Conservation (phyloP, 2,888 invertebrate genomes). For the Aleiodes leptofemur region DNA sequence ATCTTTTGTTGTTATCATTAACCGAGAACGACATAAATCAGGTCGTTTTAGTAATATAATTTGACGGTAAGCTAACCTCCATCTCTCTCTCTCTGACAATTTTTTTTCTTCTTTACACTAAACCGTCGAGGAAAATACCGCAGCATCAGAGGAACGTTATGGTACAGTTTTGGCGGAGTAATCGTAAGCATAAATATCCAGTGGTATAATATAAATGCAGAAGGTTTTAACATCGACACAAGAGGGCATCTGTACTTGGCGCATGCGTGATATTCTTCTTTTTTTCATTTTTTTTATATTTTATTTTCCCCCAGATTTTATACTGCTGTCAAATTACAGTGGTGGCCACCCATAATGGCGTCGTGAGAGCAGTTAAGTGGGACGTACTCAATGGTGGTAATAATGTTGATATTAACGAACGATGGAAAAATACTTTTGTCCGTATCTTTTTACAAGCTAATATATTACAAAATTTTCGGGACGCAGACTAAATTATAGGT, state of each 20-base stretch:
- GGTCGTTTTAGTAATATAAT: slow-evolving; percentile 70
- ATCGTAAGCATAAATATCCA: slow-evolving; percentile 70
- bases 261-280: slow-evolving; percentile 14
- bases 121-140: slow-evolving; percentile 43
- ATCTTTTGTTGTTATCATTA: slow-evolving; percentile 52
- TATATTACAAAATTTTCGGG: slow-evolving; percentile 36
- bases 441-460: slow-evolving; percentile 28
- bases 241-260: slow-evolving; percentile 35
- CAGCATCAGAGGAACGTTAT: slow-evolving; percentile 31
- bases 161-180: slow-evolving; percentile 53
- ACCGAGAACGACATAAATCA: slow-evolving; percentile 68
- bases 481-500: slow-evolving; percentile 65
- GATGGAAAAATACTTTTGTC: slow-evolving; percentile 56
- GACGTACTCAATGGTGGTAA: slow-evolving; percentile 59
- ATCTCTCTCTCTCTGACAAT: slow-evolving; percentile 6
- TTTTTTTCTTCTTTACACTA: slow-evolving; percentile 37
- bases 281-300: not conserved
- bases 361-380: slow-evolving; percentile 58
- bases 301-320: slow-evolving; percentile 57
- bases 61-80: slow-evolving; percentile 58
- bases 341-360: slow-evolving; percentile 68
- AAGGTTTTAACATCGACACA: slow-evolving; percentile 33
- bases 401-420: slow-evolving; percentile 73
- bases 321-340: slow-evolving; percentile 74
- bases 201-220: slow-evolving; percentile 49